A percentile compares a stretch with the other conserved stretches of the same genome.
Evolutionary conservation across 2,888 invertebrate species (phyloP).

Genomic region (Theristus sp.): DNA sequence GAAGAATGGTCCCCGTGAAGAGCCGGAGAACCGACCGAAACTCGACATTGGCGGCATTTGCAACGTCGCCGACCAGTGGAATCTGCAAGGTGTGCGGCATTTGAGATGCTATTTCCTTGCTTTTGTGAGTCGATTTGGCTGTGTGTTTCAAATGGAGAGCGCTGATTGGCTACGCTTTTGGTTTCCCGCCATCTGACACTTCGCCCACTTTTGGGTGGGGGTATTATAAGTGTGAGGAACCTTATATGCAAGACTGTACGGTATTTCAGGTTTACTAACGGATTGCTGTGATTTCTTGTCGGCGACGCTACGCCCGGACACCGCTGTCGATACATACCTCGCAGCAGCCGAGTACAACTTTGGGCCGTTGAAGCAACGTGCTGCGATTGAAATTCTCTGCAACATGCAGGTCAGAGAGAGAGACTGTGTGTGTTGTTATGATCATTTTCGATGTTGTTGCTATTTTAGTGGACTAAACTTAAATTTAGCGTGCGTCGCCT

Average conservation of each 20-base stretch:
- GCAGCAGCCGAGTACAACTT: neutral
- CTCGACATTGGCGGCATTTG: neutral
- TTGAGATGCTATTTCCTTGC: too few relatives aligned
- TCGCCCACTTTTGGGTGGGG: neutral
- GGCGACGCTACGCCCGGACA: neutral
- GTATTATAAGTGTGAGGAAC: too few relatives aligned
- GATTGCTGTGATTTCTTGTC: neutral
- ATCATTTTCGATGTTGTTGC: too few relatives aligned
- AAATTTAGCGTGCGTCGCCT: too few relatives aligned
- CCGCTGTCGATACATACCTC: neutral
- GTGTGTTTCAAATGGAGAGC: too few relatives aligned
- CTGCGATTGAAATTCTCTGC: neutral
- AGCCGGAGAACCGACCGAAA: neutral
- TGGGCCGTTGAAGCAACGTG: neutral
- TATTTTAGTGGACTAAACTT: too few relatives aligned
- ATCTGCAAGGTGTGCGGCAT: neutral
- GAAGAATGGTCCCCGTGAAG: too few relatives aligned
- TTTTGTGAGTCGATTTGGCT: too few relatives aligned
- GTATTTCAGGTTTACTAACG: neutral
- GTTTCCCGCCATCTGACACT: too few relatives aligned
- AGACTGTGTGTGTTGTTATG: too few relatives aligned
- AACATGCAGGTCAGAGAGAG: neutral
- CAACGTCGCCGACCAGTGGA: neutral
- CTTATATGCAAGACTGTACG: neutral
- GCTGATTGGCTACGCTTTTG: too few relatives aligned